A percentile compares a stretch with the other conserved stretches of the same genome.
phyloP scores from a whole-genome alignment of 37 sponge, comb jelly and placozoan genomes.

The Theonella swinhoei region DNA sequence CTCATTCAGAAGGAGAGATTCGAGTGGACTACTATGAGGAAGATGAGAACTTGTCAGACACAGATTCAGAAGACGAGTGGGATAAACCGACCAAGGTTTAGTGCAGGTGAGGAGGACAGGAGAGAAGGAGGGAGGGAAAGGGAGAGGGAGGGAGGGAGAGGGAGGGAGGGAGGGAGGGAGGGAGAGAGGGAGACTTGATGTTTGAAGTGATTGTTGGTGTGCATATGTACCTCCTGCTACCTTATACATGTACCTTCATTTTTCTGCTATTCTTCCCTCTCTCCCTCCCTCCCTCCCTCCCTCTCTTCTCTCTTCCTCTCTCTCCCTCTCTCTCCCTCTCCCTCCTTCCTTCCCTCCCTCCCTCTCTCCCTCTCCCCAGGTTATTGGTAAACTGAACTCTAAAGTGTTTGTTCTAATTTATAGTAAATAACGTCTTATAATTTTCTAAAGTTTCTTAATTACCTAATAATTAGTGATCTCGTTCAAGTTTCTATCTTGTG shows the following conservation, averaged over 20 bases:
- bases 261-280: not conserved
- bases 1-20: not conserved
- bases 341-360: not conserved
- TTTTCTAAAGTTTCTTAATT: no score
- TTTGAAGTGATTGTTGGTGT: no score
- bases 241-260: not conserved
- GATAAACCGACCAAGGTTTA: conserved; percentile 8
- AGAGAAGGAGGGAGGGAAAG: no score
- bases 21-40: conserved; percentile 20
- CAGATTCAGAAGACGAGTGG: conserved; percentile 66
- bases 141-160: not conserved
- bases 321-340: not conserved
- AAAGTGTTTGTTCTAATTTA: no score
- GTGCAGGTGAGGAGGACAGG: not conserved
- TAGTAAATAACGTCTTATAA: no score
- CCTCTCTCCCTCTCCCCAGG: conserved; percentile 24
- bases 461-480: no score
- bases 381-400: no score
- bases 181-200: not conserved
- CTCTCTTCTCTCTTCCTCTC: not conserved
- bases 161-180: not conserved
- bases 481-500: no score
- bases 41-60: conserved; percentile 66
- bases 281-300: conserved; percentile 2
- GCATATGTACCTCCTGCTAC: not conserved